phyloP scores from a whole-genome alignment of 2,113 vertebrate species.

The Thalassarche chlororhynchos region DNA sequence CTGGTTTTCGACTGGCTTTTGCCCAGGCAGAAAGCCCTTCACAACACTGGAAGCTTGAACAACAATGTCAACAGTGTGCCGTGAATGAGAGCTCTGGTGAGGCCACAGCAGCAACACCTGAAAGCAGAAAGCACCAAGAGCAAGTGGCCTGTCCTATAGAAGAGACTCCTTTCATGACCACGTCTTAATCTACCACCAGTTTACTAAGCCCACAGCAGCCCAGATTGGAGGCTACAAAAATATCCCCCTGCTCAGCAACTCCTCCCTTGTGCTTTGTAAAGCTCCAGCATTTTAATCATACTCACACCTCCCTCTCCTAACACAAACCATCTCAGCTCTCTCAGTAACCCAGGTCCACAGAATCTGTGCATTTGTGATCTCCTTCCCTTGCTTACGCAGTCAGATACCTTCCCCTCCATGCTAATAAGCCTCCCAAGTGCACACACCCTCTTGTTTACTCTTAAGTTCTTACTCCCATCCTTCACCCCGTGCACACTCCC shows the following conservation, averaged over 20 bases:
- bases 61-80: not conserved
- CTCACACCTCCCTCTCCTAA: constrained; percentile 7
- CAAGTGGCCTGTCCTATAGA: not conserved
- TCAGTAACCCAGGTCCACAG: not conserved
- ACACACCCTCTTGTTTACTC: not conserved
- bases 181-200: fast-evolving
- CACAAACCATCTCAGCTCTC: not conserved
- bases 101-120: not conserved
- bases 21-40: not conserved
- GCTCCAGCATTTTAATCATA: not conserved
- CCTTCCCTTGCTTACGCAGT: not conserved
- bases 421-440: not conserved
- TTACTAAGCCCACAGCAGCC: not conserved
- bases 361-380: not conserved
- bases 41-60: not conserved
- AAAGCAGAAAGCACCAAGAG: not conserved
- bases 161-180: not conserved
- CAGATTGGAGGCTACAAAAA: not conserved
- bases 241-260: not conserved
- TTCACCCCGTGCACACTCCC: not conserved
- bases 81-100: not conserved
- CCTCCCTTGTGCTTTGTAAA: not conserved
- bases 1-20: not conserved
- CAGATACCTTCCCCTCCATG: not conserved
- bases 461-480: not conserved